Conservation (phyloP, 1,140 invertebrate genomes). For the Triops longicaudatus region DNA sequence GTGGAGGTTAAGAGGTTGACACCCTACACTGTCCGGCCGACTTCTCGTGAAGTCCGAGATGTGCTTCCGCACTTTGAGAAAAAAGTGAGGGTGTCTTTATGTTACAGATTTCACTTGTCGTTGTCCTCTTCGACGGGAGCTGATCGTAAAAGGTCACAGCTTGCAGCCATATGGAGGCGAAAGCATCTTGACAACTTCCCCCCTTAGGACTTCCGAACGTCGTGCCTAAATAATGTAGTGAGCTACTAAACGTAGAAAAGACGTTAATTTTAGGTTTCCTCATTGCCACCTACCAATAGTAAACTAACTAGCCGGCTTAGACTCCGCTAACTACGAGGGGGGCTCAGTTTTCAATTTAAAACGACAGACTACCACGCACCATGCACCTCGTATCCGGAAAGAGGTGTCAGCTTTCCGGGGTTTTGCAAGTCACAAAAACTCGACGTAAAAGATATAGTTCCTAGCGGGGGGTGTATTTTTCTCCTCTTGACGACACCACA, state of each 20-base stretch:
- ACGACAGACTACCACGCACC: neutral
- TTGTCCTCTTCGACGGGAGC: neutral
- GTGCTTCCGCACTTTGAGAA: neutral
- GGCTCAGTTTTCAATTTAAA: slow-evolving; percentile 15
- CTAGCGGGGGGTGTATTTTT: neutral
- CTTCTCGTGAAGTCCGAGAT: neutral
- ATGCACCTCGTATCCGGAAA: slow-evolving; percentile 10
- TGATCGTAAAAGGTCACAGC: neutral
- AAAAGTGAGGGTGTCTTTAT: neutral
- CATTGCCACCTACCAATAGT: neutral
- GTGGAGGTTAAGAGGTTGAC: neutral
- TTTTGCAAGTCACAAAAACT: slow-evolving; percentile 1
- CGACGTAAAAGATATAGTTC: neutral
- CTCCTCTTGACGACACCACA: neutral
- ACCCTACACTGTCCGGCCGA: neutral
- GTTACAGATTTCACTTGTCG: neutral
- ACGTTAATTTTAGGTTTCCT: slow-evolving; percentile 12
- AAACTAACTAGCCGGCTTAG: neutral
- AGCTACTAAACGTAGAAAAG: slow-evolving; percentile 6
- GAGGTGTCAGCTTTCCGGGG: slow-evolving; percentile 10
- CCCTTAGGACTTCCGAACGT: neutral
- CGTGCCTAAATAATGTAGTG: slow-evolving; percentile 3
- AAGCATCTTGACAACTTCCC: slow-evolving; percentile 9
- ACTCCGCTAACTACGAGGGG: neutral
- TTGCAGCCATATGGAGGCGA: neutral